Conservation (phyloP, 2,113 vertebrate genomes). For the Cettia cetti region DNA sequence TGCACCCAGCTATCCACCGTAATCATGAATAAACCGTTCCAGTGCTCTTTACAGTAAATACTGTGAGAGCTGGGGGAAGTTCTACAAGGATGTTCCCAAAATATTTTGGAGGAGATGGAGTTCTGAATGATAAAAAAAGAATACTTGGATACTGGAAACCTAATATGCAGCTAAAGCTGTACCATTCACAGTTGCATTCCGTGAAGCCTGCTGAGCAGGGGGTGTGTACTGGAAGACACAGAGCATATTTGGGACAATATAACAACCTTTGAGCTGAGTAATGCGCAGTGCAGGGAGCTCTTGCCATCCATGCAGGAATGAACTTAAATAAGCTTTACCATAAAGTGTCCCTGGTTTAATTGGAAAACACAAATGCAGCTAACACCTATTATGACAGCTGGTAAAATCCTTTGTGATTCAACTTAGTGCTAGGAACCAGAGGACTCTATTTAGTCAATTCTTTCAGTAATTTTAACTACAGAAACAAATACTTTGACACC, state of each 20-base stretch:
- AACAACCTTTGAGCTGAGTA: neutral
- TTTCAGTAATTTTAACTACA: neutral
- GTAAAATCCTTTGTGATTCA: neutral
- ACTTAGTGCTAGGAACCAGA: neutral
- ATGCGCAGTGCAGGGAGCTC: neutral
- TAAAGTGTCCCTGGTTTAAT: neutral
- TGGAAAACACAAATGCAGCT: neutral
- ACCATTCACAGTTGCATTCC: neutral
- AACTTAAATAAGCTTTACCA: neutral
- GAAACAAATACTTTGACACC: neutral
- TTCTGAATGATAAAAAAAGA: slow-evolving; percentile 20
- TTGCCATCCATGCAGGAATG: neutral
- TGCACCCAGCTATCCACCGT: slow-evolving; percentile 24
- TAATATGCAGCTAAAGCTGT: neutral
- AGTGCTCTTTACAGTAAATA: slow-evolving; percentile 5
- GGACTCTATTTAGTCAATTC: neutral
- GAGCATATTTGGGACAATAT: neutral
- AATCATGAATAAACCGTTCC: slow-evolving; percentile 22
- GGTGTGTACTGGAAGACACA: neutral
- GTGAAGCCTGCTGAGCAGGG: neutral
- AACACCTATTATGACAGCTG: neutral
- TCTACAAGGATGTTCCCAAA: slow-evolving; percentile 48
- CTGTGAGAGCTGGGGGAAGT: neutral
- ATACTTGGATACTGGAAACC: slow-evolving; percentile 15
- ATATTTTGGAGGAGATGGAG: slow-evolving; percentile 32